Evolutionary conservation across 2,888 invertebrate genomes (phyloP).

Genomic region (Drosophila quasianomalipes): DNA sequence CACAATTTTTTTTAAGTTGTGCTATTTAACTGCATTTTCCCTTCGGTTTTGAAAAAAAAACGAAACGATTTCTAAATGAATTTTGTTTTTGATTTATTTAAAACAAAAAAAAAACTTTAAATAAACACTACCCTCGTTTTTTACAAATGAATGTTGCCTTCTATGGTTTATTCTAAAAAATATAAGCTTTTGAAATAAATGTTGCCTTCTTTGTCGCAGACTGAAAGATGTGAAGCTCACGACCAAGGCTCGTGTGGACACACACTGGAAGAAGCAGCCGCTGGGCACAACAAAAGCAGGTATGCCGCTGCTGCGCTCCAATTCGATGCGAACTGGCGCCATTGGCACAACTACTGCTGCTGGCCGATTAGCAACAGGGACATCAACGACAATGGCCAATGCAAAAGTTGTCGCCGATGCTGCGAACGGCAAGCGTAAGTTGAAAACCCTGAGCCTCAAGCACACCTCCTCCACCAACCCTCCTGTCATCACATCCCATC

Average conservation of each 20-base stretch:
- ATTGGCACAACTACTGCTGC: slow-evolving; percentile 12
- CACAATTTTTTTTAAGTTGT: neutral
- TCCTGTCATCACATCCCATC: slow-evolving; percentile 6
- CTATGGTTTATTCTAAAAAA: neutral
- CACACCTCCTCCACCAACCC: slow-evolving; percentile 4
- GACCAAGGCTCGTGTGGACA: slow-evolving; percentile 84
- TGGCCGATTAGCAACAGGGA: slow-evolving; percentile 21
- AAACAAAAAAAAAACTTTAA: neutral
- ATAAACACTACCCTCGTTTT: neutral
- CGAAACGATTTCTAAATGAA: neutral
- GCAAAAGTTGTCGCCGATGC: slow-evolving; percentile 68
- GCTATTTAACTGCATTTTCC: neutral
- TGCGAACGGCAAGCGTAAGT: slow-evolving; percentile 54
- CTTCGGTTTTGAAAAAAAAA: neutral
- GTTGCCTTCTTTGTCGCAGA: slow-evolving; percentile 37
- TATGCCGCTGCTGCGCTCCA: slow-evolving; percentile 69
- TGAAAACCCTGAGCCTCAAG: neutral
- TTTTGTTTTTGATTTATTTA: neutral
- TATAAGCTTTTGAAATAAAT: neutral
- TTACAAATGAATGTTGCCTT: neutral
- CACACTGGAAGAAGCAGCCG: slow-evolving; percentile 82
- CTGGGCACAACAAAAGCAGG: slow-evolving; percentile 32
- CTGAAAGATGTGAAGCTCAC: slow-evolving; percentile 76
- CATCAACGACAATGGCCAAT: slow-evolving; percentile 72
- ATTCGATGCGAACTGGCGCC: slow-evolving; percentile 71